Conservation (phyloP, 2,113 vertebrate genomes). For the Chaenogobius annularis region DNA sequence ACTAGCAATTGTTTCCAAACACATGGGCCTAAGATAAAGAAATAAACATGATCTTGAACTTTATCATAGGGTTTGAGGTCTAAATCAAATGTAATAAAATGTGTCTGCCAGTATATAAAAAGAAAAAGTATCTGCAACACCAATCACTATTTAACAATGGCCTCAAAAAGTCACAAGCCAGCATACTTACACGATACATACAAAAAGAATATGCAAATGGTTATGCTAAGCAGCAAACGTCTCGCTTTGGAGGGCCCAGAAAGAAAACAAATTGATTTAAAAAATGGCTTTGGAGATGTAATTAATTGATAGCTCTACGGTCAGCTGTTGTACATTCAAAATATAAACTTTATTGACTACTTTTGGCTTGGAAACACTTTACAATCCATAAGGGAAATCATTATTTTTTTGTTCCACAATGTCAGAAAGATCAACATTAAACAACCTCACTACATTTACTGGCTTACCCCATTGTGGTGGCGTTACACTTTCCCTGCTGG, state of each 20-base stretch:
- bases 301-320: no score
- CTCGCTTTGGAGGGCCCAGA: not conserved
- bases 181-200: not conserved
- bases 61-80: not conserved
- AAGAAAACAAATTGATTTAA: not conserved
- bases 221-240: not conserved
- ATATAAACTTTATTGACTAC: not conserved
- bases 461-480: constrained; percentile 22
- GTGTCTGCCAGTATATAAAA: no score
- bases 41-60: not conserved
- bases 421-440: not conserved
- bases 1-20: no score
- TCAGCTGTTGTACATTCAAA: not conserved
- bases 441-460: not conserved
- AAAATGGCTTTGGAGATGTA: not conserved
- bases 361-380: not conserved
- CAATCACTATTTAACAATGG: no score
- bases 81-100: no score
- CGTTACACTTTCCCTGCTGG: constrained; percentile 20
- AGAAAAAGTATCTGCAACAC: no score
- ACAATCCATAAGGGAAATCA: not conserved
- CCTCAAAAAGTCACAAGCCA: not conserved
- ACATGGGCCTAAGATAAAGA: not conserved
- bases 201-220: not conserved
- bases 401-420: not conserved